These are phyloP conservation scores for Muricea muricata DNA, from an alignment of 92 coral and sea anemone species.

Conservation along the genomic window DNA sequence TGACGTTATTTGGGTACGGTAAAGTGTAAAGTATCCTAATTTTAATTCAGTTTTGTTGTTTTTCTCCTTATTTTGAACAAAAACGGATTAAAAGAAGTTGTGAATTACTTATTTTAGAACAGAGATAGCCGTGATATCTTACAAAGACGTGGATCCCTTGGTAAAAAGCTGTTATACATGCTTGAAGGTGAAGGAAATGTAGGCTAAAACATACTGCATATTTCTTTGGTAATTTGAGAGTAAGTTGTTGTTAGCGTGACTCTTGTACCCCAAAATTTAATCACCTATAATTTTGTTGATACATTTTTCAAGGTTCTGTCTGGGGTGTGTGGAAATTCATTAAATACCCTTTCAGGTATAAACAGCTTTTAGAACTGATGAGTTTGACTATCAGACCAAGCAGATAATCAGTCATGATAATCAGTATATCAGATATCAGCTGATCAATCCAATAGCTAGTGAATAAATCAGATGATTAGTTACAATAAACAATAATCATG, in stretches of 20 bases:
- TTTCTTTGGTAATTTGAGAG: too few relatives aligned
- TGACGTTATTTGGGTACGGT: too few relatives aligned
- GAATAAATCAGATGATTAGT: not conserved
- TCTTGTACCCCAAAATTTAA: too few relatives aligned
- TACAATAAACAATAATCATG: too few relatives aligned
- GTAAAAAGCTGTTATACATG: slow-evolving; percentile 73
- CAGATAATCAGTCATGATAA: too few relatives aligned
- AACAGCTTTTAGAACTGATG: not conserved
- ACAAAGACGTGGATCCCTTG: slow-evolving; percentile 79
- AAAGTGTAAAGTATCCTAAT: too few relatives aligned
- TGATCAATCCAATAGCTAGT: not conserved
- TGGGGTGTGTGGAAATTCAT: slow-evolving; percentile 74
- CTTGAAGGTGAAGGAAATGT: slow-evolving; percentile 72
- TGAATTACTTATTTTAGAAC: slow-evolving; percentile 54
- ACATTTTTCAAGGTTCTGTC: slow-evolving; percentile 69
- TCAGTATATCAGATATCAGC: too few relatives aligned
- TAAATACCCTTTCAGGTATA: slow-evolving; percentile 71
- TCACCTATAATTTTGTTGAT: too few relatives aligned
- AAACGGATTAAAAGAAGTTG: not conserved
- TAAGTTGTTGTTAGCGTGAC: too few relatives aligned
- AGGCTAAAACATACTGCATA: too few relatives aligned
- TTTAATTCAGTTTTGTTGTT: not conserved
- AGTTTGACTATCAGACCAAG: too few relatives aligned
- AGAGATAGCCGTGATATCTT: slow-evolving; percentile 79
- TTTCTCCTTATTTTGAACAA: not conserved